These are phyloP conservation scores for Neolamprologus modestus DNA, from an alignment of 2,113 vertebrate species.

Conservation along the genomic window DNA sequence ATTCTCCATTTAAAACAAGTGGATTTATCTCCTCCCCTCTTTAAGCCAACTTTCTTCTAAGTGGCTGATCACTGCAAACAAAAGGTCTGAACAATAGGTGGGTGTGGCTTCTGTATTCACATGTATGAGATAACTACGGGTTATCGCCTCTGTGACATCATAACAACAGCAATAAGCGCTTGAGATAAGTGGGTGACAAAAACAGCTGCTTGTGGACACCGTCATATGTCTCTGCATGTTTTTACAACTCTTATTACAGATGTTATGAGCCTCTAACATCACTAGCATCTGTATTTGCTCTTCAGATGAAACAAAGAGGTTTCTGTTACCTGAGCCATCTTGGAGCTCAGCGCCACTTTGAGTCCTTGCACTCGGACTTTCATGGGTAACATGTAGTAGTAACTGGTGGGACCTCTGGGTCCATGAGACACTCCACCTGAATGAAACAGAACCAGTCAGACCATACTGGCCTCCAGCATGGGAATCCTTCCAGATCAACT, in stretches of 20 bases:
- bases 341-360: slow-evolving; percentile 80
- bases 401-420: slow-evolving; percentile 86
- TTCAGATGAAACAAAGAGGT: fast-evolving
- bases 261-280: fast-evolving
- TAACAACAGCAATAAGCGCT: not conserved
- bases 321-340: slow-evolving; percentile 78
- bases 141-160: not conserved
- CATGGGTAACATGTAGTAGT: slow-evolving; percentile 92
- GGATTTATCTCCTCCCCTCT: not conserved
- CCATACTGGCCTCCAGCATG: not conserved
- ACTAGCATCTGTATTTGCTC: not conserved
- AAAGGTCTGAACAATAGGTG: not conserved
- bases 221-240: not conserved
- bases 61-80: not conserved
- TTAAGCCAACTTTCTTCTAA: not conserved
- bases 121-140: not conserved
- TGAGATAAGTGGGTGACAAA: not conserved
- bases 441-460: not conserved
- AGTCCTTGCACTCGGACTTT: slow-evolving; percentile 80
- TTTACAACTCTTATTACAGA: not conserved
- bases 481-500: fast-evolving
- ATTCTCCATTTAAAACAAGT: not conserved
- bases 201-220: not conserved
- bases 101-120: fast-evolving
- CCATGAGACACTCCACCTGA: slow-evolving; percentile 82